Evolutionary conservation across 2,888 invertebrate genomes (phyloP).

Genomic region (Pomacea canaliculata): DNA sequence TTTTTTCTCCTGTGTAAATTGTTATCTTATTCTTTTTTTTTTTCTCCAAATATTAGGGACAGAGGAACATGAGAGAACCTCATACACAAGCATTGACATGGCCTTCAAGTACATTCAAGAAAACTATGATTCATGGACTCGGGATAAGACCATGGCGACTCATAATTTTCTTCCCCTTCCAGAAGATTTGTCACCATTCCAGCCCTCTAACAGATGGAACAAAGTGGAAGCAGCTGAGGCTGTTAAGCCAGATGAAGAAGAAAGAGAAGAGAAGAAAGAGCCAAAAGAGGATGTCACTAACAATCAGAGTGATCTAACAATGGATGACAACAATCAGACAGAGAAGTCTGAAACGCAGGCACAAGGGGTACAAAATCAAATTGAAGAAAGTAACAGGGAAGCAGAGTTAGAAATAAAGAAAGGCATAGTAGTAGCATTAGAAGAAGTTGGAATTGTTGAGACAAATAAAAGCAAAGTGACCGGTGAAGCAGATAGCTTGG

Average conservation of each 20-base stretch:
- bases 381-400: no score
- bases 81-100: constrained; percentile 15
- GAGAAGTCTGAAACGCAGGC: no score
- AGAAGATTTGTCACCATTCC: not conserved
- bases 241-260: not conserved
- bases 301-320: not conserved
- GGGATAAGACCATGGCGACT: not conserved
- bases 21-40: not conserved
- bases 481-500: no score
- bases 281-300: not conserved
- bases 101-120: constrained; percentile 17
- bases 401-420: no score
- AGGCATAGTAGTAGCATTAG: no score
- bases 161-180: not conserved
- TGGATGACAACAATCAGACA: no score
- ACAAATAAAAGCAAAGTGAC: no score
- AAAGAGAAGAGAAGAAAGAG: not conserved
- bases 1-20: no score
- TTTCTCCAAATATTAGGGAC: constrained; percentile 12
- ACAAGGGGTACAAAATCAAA: no score
- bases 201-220: not conserved
- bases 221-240: not conserved
- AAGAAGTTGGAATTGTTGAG: no score
- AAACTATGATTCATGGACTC: constrained; percentile 4
- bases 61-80: constrained; percentile 24